These are phyloP conservation scores for Syncerus caffer DNA, from an alignment of 2,797 vertebrate genomes.

Conservation along the genomic window DNA sequence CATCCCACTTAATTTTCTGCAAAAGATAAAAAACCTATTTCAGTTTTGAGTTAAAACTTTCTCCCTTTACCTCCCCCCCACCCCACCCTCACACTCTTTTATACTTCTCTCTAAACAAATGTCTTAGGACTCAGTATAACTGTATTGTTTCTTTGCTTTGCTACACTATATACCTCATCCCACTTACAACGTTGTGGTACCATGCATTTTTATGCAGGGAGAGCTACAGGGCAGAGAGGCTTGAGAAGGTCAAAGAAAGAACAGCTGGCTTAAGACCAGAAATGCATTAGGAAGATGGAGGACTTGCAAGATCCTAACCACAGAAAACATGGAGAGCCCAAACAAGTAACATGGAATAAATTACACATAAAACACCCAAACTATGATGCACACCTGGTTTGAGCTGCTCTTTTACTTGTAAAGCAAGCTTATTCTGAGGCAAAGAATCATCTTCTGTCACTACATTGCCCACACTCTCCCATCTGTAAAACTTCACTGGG, in stretches of 20 bases:
- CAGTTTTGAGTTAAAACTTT: background rate
- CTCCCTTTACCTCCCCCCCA: background rate
- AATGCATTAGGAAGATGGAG: background rate
- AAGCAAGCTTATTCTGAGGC: slow-evolving; percentile 54
- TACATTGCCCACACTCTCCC: background rate
- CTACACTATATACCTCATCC: slow-evolving; percentile 31
- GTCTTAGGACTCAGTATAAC: slow-evolving; percentile 40
- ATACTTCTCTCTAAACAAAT: slow-evolving; percentile 38
- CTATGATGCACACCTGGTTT: background rate
- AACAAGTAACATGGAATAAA: slow-evolving; percentile 40
- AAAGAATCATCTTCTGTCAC: background rate
- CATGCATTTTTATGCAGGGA: slow-evolving; percentile 32
- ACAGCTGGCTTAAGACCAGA: slow-evolving; percentile 9
- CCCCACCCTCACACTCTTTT: background rate
- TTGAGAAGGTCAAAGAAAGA: slow-evolving; percentile 17
- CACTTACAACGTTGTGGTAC: slow-evolving; percentile 15
- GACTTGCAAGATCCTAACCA: background rate
- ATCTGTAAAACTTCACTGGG: background rate
- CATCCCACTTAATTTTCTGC: slow-evolving; percentile 41
- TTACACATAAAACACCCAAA: background rate
- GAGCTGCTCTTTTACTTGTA: slow-evolving; percentile 25
- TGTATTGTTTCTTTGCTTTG: slow-evolving; percentile 19
- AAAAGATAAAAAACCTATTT: background rate
- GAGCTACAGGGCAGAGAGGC: slow-evolving; percentile 34
- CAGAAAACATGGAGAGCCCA: background rate